Percentiles rank a stretch among this genome's conserved stretches.
phyloP scores from a whole-genome alignment of 2,888 invertebrate species.

The Chrysolina americana region DNA sequence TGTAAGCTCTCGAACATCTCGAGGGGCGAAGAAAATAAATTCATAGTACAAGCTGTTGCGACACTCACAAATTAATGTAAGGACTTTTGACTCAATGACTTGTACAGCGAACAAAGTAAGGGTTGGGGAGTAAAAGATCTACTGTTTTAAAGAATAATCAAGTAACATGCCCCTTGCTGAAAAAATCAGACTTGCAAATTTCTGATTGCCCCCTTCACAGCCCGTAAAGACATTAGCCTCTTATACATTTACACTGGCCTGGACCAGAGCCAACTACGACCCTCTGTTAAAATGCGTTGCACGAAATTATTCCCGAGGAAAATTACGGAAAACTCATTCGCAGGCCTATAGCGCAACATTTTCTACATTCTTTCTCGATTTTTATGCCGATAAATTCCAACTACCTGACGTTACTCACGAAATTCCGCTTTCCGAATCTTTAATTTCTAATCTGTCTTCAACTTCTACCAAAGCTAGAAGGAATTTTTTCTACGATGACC shows the following conservation, averaged over 20 bases:
- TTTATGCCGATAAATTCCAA: slow-evolving; percentile 18
- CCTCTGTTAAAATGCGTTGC: slow-evolving; percentile 64
- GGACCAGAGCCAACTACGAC: slow-evolving; percentile 44
- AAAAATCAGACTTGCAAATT: slow-evolving; percentile 71
- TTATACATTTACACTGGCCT: slow-evolving; percentile 65
- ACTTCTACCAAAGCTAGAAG: neutral
- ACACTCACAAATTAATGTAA: slow-evolving; percentile 67
- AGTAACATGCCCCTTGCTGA: slow-evolving; percentile 64
- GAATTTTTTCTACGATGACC: slow-evolving; percentile 10
- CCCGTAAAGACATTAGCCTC: slow-evolving; percentile 70
- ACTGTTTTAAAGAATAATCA: slow-evolving; percentile 71
- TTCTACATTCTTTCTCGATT: slow-evolving; percentile 49
- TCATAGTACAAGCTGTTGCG: slow-evolving; percentile 65
- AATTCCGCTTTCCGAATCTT: slow-evolving; percentile 4
- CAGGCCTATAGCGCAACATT: slow-evolving; percentile 64
- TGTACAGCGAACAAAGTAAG: slow-evolving; percentile 63
- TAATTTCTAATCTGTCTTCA: slow-evolving; percentile 1
- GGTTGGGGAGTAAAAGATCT: slow-evolving; percentile 61
- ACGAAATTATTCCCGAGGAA: slow-evolving; percentile 68
- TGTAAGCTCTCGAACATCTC: slow-evolving; percentile 36
- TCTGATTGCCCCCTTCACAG: slow-evolving; percentile 69
- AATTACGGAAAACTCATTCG: slow-evolving; percentile 69
- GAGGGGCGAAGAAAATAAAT: slow-evolving; percentile 59
- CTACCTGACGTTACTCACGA: slow-evolving; percentile 6
- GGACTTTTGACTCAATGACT: slow-evolving; percentile 68